These are phyloP conservation scores for Pseudomyrmex dendroicus DNA, from an alignment of 1,140 invertebrate species.

Conservation along the genomic window DNA sequence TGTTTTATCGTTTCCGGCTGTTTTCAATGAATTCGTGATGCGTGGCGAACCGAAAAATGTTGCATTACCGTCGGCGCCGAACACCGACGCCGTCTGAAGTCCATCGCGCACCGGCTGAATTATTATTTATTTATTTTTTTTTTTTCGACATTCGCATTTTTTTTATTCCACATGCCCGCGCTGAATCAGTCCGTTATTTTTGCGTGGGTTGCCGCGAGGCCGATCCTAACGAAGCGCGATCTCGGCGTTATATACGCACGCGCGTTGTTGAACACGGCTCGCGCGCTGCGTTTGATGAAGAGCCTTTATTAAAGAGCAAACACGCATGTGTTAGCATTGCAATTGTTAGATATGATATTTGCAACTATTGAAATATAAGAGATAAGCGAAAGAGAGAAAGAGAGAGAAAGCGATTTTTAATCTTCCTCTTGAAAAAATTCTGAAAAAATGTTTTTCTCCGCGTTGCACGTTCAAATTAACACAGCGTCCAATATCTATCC, in stretches of 20 bases:
- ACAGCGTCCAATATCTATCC: slow-evolving; percentile 1
- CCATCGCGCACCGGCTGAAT: slow-evolving; percentile 32
- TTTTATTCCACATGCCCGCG: slow-evolving; percentile 15
- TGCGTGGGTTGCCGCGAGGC: neutral
- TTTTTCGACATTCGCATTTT: neutral
- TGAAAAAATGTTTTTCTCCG: slow-evolving; percentile 13
- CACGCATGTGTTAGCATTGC: slow-evolving; percentile 1
- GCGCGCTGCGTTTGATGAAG: slow-evolving; percentile 37
- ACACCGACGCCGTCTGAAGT: slow-evolving; percentile 36
- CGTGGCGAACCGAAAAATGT: slow-evolving; percentile 63
- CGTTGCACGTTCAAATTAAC: slow-evolving; percentile 18
- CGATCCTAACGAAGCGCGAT: slow-evolving; percentile 22
- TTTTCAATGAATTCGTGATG: slow-evolving; percentile 60
- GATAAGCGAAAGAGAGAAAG: neutral
- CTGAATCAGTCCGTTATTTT: neutral
- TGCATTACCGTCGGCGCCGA: slow-evolving; percentile 55
- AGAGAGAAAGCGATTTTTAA: slow-evolving; percentile 27
- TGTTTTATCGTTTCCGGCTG: slow-evolving; percentile 71
- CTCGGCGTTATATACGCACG: slow-evolving; percentile 11
- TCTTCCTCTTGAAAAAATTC: neutral
- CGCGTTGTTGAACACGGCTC: too few species aligned
- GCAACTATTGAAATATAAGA: slow-evolving; percentile 2
- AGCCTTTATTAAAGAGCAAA: slow-evolving; percentile 39
- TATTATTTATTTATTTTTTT: slow-evolving; percentile 28
- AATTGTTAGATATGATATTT: slow-evolving; percentile 29